Evolutionary conservation across 2,797 vertebrate species (phyloP).

Genomic region (Cacajao melanocephalus): DNA sequence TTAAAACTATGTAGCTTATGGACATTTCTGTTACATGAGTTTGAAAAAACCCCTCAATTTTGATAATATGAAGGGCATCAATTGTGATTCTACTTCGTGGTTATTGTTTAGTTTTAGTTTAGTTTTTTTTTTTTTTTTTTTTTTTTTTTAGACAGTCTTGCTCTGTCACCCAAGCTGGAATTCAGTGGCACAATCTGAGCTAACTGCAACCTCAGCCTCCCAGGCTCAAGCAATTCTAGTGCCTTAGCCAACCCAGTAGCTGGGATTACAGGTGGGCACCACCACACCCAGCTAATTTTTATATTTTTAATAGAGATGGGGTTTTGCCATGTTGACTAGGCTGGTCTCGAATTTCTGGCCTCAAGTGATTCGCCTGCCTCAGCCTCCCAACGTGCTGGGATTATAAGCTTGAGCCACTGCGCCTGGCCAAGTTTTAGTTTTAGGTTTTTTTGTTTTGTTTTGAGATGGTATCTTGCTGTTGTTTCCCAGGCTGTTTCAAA

Average conservation of each 20-base stretch:
- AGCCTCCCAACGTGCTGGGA: no score
- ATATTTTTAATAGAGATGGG: neutral
- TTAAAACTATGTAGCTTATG: slow-evolving; percentile 23
- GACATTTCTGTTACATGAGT: neutral
- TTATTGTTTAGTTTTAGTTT: neutral
- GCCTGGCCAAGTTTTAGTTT: neutral
- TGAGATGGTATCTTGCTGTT: neutral
- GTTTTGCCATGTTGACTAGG: neutral
- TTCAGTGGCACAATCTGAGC: neutral
- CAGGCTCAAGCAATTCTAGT: neutral
- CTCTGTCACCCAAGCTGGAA: neutral
- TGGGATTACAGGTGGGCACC: neutral
- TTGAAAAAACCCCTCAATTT: slow-evolving; percentile 30
- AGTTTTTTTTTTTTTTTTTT: neutral
- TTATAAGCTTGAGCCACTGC: no score
- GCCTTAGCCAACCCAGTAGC: neutral
- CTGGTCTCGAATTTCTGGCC: neutral
- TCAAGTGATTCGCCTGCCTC: no score
- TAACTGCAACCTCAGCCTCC: neutral
- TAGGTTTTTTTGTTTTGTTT: neutral
- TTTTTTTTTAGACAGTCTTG: neutral
- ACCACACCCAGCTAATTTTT: neutral
- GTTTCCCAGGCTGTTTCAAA: neutral
- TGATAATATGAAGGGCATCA: neutral
- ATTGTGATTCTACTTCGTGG: slow-evolving; percentile 2